A percentile compares a stretch with the other conserved stretches of the same genome.
These are phyloP conservation scores for Protobothrops mucrosquamatus DNA, from an alignment of 2,113 vertebrate species.

Conservation along the genomic window DNA sequence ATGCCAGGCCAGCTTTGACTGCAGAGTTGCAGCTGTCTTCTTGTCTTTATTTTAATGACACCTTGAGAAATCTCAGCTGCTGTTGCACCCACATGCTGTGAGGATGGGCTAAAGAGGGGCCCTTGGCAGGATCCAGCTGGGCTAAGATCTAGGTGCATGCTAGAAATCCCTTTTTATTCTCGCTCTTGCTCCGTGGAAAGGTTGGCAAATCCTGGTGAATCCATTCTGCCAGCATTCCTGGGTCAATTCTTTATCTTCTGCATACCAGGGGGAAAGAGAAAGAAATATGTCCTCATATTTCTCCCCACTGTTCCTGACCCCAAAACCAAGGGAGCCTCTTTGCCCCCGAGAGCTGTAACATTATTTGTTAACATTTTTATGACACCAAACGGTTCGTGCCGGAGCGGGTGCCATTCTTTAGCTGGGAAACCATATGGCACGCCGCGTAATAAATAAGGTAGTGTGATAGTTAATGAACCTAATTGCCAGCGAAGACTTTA, in stretches of 20 bases:
- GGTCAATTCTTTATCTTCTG: constrained; percentile 73
- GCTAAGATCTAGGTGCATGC: not conserved
- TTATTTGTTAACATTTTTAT: constrained; percentile 88
- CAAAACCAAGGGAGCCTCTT: constrained; percentile 71
- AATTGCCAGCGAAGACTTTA: constrained; percentile 85
- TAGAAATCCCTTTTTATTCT: not conserved
- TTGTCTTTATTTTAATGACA: not conserved
- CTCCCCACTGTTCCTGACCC: constrained; percentile 70
- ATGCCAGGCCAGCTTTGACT: not conserved
- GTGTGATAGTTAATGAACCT: constrained; percentile 88
- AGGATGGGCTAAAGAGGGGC: not conserved
- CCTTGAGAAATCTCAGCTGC: not conserved
- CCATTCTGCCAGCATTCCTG: constrained; percentile 65
- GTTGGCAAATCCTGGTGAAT: constrained; percentile 68
- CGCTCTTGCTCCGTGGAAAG: not conserved
- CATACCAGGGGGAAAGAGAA: constrained; percentile 35
- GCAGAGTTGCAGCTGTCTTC: not conserved
- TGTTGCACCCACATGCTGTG: not conserved
- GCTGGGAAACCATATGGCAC: constrained; percentile 84
- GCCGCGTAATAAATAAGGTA: constrained; percentile 84
- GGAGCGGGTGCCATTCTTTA: constrained; percentile 79
- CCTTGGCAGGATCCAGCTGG: not conserved
- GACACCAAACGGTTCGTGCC: constrained; percentile 83
- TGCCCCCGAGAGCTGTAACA: constrained; percentile 81
- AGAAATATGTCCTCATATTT: constrained; percentile 81